Evolutionary conservation across 2,888 invertebrate species (phyloP).

Genomic region (Macrophya annulata): DNA sequence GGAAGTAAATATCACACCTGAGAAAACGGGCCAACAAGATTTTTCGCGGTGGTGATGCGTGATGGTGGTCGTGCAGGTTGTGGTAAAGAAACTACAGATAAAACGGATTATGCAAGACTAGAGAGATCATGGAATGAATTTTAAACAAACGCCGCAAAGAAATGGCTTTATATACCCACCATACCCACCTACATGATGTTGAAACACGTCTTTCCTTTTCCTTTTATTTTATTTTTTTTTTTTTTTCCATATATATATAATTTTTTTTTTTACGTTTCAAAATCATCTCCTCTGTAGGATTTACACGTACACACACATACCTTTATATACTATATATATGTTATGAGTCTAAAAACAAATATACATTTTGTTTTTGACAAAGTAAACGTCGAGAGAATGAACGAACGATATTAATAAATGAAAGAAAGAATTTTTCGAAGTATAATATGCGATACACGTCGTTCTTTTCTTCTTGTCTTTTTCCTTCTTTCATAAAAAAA

Average conservation of each 20-base stretch:
- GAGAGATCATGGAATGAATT: conserved; percentile 34
- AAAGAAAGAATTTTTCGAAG: background rate
- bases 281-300: background rate
- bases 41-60: background rate
- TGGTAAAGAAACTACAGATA: conserved; percentile 44
- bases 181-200: background rate
- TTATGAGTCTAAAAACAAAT: background rate
- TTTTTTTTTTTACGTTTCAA: background rate
- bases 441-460: conserved; percentile 1
- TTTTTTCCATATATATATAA: too few relatives aligned
- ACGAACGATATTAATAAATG: background rate
- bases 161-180: background rate
- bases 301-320: background rate
- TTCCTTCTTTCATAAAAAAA: background rate
- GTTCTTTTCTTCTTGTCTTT: background rate
- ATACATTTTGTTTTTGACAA: background rate
- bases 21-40: conserved; percentile 13
- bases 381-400: background rate
- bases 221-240: background rate
- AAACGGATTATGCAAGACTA: conserved; percentile 53
- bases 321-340: too few relatives aligned
- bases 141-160: conserved; percentile 31
- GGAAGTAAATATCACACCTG: conserved; percentile 31
- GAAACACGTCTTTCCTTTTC: background rate
- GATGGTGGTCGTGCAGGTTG: background rate